Base-by-base conservation (phyloP, 2,888 invertebrate genomes). In the Malachius bipustulatus region DNA sequence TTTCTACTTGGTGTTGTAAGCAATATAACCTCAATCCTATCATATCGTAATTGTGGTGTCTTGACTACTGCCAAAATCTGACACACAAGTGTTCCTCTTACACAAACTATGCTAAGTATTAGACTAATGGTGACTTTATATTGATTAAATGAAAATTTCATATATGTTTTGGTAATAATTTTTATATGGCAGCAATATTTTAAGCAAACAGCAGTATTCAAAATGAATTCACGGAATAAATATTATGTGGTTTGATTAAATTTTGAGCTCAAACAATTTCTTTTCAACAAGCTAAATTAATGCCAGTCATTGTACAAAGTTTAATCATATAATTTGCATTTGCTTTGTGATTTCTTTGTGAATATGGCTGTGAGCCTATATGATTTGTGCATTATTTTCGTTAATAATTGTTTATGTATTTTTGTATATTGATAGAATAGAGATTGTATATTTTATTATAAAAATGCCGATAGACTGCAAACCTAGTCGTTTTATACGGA, bases 401-500 rank as follows among this genome's bases (percentile, higher is more conserved):
- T n/a, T n/a, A n/a, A n/a, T n/a, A 19, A 19, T 28, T 6, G 8
- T 28, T 6, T n/a, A n/a, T 28, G 8, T 32, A 16, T 3, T 16
- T 32, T 13, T 34, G 12, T 29, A 34, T 12, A 26, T 37, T 37
- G 19, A 8, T 28, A 4, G 33, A 6, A 27, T 8, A 28, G 15
- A 16, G 26, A 34, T 6, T 24, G 26, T 64, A 53, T 13, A 53
- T 52, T 63, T 61, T 60, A 61, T 54, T 54, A 58, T 59, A 39
- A 42, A 39, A 35, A 29, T 41, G 44, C 46, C 41, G 40, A 46
- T 44, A 46, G 46, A 46, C 46, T 46, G 46, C 43, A 46, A 46
- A 43, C 44, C 46, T 46, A 46, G 46, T 46, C 46, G 43, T 46
- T 46, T 42, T 19, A 19, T 42, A 39, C 39, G 42, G 37, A 36